Evolutionary conservation across 2,888 invertebrate species (phyloP).

Genomic region (Buathra laborator): DNA sequence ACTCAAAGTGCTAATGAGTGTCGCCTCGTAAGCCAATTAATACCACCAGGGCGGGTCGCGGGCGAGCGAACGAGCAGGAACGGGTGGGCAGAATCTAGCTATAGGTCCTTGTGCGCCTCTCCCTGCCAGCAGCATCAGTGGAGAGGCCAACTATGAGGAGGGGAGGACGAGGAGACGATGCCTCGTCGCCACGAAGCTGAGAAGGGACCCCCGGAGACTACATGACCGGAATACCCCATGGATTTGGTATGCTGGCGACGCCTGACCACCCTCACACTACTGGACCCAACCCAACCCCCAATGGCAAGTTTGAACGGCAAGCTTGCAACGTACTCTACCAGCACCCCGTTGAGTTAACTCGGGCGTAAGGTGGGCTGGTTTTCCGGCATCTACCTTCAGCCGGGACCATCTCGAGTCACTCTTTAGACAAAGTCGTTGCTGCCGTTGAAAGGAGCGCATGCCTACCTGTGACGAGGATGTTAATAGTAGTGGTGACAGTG

Average conservation of each 20-base stretch:
- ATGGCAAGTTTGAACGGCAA: constrained; percentile 50
- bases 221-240: constrained; percentile 84
- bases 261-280: constrained; percentile 80
- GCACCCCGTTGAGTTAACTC: constrained; percentile 80
- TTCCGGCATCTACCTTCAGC: not conserved
- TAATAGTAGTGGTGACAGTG: constrained; percentile 11
- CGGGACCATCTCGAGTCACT: constrained; percentile 11
- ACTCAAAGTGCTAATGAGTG: constrained; percentile 85
- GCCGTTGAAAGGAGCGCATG: constrained; percentile 5
- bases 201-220: constrained; percentile 77
- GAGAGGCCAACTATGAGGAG: constrained; percentile 57
- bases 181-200: constrained; percentile 66
- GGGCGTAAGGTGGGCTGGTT: constrained; percentile 62
- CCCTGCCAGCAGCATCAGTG: constrained; percentile 27
- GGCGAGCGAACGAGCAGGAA: constrained; percentile 54
- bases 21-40: constrained; percentile 86
- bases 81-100: constrained; percentile 46
- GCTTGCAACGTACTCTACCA: constrained; percentile 56
- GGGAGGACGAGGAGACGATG: constrained; percentile 49
- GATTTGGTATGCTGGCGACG: constrained; percentile 84
- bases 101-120: constrained; percentile 33
- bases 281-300: constrained; percentile 45
- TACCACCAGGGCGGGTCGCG: constrained; percentile 76
- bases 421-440: constrained; percentile 12
- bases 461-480: constrained; percentile 18